Evolutionary conservation across 1,140 invertebrate genomes (phyloP).

Genomic region (Drosophila navojoa): DNA sequence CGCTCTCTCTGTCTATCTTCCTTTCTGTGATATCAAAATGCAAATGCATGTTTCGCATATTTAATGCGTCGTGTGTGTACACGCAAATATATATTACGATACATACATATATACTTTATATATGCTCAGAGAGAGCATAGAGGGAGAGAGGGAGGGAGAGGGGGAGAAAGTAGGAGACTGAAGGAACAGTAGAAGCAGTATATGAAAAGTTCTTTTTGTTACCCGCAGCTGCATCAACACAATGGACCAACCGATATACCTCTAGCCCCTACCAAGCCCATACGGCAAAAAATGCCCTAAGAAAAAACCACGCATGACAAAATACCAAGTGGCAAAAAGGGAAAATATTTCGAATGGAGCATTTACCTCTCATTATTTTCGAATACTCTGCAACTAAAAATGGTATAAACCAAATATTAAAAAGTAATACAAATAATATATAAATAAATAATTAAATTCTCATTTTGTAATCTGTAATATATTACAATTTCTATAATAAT

Average conservation of each 20-base stretch:
- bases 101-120: slow-evolving; percentile 16
- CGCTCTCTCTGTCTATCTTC: no score
- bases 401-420: not conserved
- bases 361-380: not conserved
- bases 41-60: slow-evolving; percentile 73
- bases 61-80: slow-evolving; percentile 56
- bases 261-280: slow-evolving; percentile 4
- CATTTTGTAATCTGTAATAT: no score
- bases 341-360: slow-evolving; percentile 27
- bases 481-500: no score
- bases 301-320: slow-evolving; percentile 78
- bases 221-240: slow-evolving; percentile 66
- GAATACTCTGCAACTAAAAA: slow-evolving; percentile 12
- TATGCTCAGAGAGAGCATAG: not conserved
- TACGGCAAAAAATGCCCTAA: slow-evolving; percentile 24
- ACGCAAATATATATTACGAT: slow-evolving; percentile 35
- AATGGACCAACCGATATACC: slow-evolving; percentile 49
- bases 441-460: no score
- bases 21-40: slow-evolving; percentile 56
- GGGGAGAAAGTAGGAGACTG: not conserved
- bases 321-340: slow-evolving; percentile 68
- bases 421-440: not conserved
- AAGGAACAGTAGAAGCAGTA: not conserved
- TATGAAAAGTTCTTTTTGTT: slow-evolving; percentile 59
- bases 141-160: not conserved